Base-by-base conservation (phyloP, 1,140 invertebrate genomes). In the Phthorimaea operculella region DNA sequence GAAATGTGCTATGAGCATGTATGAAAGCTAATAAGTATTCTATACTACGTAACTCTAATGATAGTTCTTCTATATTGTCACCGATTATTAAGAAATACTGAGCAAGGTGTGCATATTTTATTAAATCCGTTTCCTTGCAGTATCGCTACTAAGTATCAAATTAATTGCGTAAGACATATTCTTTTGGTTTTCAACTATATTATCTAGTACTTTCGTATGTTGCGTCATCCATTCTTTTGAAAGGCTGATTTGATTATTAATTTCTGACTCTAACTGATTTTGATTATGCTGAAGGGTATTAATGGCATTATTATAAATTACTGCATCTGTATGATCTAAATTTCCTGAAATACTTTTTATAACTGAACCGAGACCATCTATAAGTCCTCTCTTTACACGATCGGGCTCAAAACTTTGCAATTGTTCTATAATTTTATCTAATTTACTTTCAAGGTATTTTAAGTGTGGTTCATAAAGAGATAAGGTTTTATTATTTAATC, bases 311-410 rank as follows among this genome's bases (percentile, higher is more conserved):
- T 66, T 44, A 51, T 59, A 66, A 21, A 51, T 53, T 9, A 59
- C 55, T 12, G 61, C 58, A 14, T 66, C 62, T 9, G 52, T 58
- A 16, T 61, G 49, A 39, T 63, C 57, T 44, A 63, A 21, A 33
- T 63, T 66, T 11, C 64, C 61, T 3, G 61, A 54, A 6, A 67
- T 51, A 12, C 61, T 63, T 56, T 67, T 15, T n/a, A 63, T 61
- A 14, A 63, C 33, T n/a, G 64, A 61, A 11, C 59, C 61, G 14
- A 63, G 39, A 28, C 53, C 55, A 51, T 66, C 55, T 16, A 66
- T 63, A 17, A 56, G 53, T 44, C 51, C 57, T 55, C 60, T 61
- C 49, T 57, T 61, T 18, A 12, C 39, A 48, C 55, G 55, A 14
- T 1, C 11, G 17, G 52, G 18, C 45, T 61, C 51, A 11, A 57